Base-by-base conservation (phyloP, 1,140 invertebrate species). In the Magallana angulata region DNA sequence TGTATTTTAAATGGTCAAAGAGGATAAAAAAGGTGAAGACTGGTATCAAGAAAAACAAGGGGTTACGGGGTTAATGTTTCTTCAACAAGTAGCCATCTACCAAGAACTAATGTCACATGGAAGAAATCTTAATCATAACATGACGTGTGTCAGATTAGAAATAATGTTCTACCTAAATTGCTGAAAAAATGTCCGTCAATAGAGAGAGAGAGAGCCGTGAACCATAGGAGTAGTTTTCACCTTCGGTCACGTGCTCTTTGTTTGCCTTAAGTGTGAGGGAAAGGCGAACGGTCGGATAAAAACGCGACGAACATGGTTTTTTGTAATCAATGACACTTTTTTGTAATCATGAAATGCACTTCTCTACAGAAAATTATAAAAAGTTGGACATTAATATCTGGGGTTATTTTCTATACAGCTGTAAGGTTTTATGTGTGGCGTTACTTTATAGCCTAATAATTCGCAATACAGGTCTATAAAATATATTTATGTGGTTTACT, bases 281-380 rank as follows among this genome's bases (percentile, higher is more conserved):
- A 76, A 76, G 14, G 68, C 12, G 60, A 36, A 36, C 24, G 24
- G 14, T 76, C 68, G 68, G 11, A 76, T 76, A 76, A 76, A 76
- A 64, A 76, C 14, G 36, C 36, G 24, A 30, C 68, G 24, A 30
- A 76, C 68, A 76, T 30, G 68, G 18, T 76, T 76, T 48, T 76
- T 76, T 12, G 24, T 76, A 76, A 76, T 76, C 68, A 76, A 18
- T 30, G 8, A 76, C 68, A 76, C 68, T 76, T 76, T 76, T 76
- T 76, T 76, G 68, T 76, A 76, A 76, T 76, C 68, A 76, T 76
- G 68, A 76, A 76, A 30, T 76, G 68, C 68, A 76, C 24, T 76
- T 76, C 18, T 76, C 68, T 11, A 76, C 36, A 48, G 68, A 30
- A 76, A 76, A 76, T 76, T 76, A 24, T 76, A 36, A 76, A 18